phyloP scores from a whole-genome alignment of 2,113 vertebrate species.

The Holacanthus passer region DNA sequence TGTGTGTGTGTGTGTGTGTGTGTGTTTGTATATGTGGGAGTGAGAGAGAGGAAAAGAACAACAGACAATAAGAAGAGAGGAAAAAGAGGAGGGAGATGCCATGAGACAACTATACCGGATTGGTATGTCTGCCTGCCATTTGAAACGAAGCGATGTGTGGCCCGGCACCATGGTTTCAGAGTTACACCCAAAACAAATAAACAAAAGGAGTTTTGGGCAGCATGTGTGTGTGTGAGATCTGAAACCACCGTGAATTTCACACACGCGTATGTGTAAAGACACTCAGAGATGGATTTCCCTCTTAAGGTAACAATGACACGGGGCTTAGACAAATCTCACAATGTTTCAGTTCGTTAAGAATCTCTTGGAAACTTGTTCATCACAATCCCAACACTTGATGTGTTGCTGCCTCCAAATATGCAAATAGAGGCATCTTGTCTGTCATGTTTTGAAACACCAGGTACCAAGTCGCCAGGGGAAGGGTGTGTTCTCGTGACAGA shows the following conservation, averaged over 20 bases:
- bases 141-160: constrained; percentile 72
- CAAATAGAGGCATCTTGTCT: constrained; percentile 15
- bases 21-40: constrained; percentile 42
- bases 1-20: constrained; percentile 17
- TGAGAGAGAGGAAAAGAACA: constrained; percentile 9
- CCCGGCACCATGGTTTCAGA: constrained; percentile 83
- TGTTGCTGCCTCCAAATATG: constrained; percentile 23
- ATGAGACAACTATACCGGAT: constrained; percentile 46
- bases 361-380: constrained; percentile 45
- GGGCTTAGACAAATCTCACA: constrained; percentile 34
- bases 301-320: constrained; percentile 43
- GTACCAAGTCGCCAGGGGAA: not conserved
- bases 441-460: constrained; percentile 36
- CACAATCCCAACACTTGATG: constrained; percentile 47
- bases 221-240: constrained; percentile 42
- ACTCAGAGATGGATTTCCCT: constrained; percentile 61
- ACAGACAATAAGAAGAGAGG: constrained; percentile 29
- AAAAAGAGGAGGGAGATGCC: constrained; percentile 33
- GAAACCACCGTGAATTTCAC: constrained; percentile 52
- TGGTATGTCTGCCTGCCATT: constrained; percentile 71
- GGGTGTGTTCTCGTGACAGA: constrained; percentile 24
- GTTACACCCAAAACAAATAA: constrained; percentile 86
- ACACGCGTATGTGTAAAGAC: not conserved
- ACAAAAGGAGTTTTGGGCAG: constrained; percentile 71
- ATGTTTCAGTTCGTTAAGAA: constrained; percentile 40